Evolutionary conservation across 2,113 vertebrate species (phyloP).

Genomic region (Lanius collurio): DNA sequence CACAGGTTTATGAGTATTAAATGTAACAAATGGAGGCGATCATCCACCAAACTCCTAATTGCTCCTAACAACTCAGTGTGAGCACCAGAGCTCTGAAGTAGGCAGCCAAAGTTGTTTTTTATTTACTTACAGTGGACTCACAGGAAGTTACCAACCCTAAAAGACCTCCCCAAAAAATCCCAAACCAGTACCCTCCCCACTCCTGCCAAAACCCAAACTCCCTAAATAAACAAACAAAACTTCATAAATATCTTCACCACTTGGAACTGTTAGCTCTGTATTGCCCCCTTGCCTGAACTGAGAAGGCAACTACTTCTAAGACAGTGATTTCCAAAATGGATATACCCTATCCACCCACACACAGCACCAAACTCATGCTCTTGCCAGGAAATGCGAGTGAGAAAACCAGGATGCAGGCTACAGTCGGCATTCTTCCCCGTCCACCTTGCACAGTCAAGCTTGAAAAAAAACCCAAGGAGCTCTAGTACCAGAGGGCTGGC

Average conservation of each 20-base stretch:
- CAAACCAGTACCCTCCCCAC: not conserved
- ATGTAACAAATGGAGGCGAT: not conserved
- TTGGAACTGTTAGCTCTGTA: not conserved
- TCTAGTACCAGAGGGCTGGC: not conserved
- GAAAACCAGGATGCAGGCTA: not conserved
- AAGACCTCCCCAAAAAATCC: not conserved
- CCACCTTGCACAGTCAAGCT: not conserved
- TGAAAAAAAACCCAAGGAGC: not conserved
- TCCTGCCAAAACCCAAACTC: fast-evolving
- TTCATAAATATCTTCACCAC: not conserved
- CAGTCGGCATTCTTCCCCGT: not conserved
- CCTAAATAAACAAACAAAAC: not conserved
- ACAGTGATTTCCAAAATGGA: not conserved
- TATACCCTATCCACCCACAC: not conserved
- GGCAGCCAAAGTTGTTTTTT: not conserved
- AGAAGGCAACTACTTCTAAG: not conserved
- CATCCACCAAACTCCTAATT: not conserved
- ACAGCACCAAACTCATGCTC: not conserved
- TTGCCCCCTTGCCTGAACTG: not conserved
- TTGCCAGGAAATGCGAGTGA: not conserved
- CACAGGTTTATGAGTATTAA: not conserved
- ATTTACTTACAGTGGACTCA: not conserved
- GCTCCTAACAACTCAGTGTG: not conserved
- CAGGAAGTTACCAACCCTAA: not conserved
- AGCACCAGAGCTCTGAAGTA: not conserved